phyloP scores from a whole-genome alignment of 2,113 vertebrate genomes.

The Synodontis membranacea region DNA sequence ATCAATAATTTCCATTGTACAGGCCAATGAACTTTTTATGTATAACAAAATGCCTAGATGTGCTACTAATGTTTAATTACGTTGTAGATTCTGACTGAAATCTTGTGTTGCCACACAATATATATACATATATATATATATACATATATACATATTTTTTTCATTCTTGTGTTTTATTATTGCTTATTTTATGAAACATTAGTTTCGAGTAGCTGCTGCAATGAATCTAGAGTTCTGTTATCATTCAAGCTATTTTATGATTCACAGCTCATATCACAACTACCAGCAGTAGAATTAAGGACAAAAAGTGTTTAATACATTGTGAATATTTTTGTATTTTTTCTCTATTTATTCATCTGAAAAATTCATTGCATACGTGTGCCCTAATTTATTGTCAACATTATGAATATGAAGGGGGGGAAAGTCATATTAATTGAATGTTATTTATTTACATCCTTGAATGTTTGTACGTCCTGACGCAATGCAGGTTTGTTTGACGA shows the following conservation, averaged over 20 bases:
- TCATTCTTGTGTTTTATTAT: conserved; percentile 53
- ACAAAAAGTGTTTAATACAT: conserved; percentile 79
- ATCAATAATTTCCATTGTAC: conserved; percentile 80
- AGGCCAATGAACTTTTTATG: conserved; percentile 75
- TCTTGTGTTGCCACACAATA: conserved; percentile 61
- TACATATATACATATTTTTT: not conserved
- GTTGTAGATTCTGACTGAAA: conserved; percentile 65
- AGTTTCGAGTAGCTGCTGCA: conserved; percentile 49
- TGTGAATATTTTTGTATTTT: conserved; percentile 93
- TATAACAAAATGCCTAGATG: conserved; percentile 76
- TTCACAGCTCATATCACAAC: conserved; percentile 62
- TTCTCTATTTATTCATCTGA: conserved; percentile 65
- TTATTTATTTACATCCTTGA: conserved; percentile 75
- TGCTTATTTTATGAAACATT: conserved; percentile 68
- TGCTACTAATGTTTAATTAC: conserved; percentile 73
- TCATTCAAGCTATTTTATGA: conserved; percentile 57
- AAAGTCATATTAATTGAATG: conserved; percentile 79
- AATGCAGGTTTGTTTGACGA: conserved; percentile 75
- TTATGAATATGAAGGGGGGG: conserved; percentile 83
- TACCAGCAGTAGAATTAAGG: conserved; percentile 74
- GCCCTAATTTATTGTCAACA: conserved; percentile 81
- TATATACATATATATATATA: not conserved
- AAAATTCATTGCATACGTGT: conserved; percentile 62
- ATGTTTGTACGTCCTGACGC: conserved; percentile 75
- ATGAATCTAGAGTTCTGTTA: conserved; percentile 35